A percentile compares a stretch with the other conserved stretches of the same genome.
Conservation (phyloP, 2,113 vertebrate species). For the Petroica traversi region DNA sequence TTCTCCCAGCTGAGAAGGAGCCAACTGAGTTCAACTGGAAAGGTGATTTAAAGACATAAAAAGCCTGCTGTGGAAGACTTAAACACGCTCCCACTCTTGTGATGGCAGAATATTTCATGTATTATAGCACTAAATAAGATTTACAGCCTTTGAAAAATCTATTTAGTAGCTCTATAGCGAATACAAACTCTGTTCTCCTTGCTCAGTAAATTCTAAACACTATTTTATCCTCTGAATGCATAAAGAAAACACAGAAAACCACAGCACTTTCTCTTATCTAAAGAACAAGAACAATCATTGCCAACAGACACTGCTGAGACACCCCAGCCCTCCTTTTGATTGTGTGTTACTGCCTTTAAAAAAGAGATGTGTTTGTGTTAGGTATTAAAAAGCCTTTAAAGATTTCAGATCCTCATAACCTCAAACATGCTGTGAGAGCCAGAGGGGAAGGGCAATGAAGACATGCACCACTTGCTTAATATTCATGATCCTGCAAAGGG, state of each 20-base stretch:
- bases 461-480: background rate
- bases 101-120: background rate
- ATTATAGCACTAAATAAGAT: background rate
- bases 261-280: background rate
- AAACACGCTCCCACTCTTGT: background rate
- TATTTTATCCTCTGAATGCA: background rate
- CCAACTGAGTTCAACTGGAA: background rate
- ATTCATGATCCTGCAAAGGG: background rate
- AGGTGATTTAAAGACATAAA: background rate
- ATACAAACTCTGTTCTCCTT: background rate
- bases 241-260: background rate
- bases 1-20: background rate
- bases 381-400: background rate
- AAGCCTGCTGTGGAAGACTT: background rate
- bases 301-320: background rate
- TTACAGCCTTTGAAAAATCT: background rate
- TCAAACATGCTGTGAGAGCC: background rate
- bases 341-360: background rate
- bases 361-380: background rate
- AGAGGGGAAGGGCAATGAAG: background rate
- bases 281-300: background rate
- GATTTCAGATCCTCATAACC: background rate
- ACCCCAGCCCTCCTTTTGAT: background rate
- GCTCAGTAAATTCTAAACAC: background rate
- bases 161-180: background rate